A percentile compares a stretch with the other conserved stretches of the same genome.
These are phyloP conservation scores for Philopotamus ludificatus DNA, from an alignment of 1,140 invertebrate species.

Conservation along the genomic window DNA sequence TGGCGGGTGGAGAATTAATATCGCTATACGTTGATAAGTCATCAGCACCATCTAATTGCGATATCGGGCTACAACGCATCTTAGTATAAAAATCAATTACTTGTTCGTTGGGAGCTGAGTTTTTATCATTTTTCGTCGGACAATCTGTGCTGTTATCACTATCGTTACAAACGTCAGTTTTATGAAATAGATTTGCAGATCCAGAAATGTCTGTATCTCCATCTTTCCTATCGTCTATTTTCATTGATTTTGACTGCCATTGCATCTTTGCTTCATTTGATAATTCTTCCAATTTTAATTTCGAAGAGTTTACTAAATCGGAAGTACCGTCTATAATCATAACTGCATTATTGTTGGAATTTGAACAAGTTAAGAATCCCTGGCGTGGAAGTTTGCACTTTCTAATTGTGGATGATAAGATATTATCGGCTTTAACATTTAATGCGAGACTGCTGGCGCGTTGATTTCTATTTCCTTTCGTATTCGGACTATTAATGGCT, in stretches of 20 bases:
- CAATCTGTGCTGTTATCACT: not conserved
- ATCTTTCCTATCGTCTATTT: constrained; percentile 11
- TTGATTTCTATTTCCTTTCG: constrained; percentile 57
- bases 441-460: constrained; percentile 67
- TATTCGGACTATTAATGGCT: constrained; percentile 54
- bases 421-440: constrained; percentile 65
- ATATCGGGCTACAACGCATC: constrained; percentile 55
- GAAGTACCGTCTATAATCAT: constrained; percentile 36
- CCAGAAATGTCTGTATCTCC: not conserved
- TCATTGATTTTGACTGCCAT: constrained; percentile 33
- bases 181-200: constrained; percentile 1
- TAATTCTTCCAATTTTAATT: constrained; percentile 32
- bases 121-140: constrained; percentile 47
- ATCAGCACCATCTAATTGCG: constrained; percentile 65
- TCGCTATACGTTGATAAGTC: constrained; percentile 56
- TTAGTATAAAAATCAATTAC: constrained; percentile 57
- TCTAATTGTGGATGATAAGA: constrained; percentile 62
- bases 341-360: constrained; percentile 48
- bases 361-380: constrained; percentile 47
- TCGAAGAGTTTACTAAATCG: constrained; percentile 30
- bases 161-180: constrained; percentile 4
- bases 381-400: constrained; percentile 61
- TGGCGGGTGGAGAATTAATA: constrained; percentile 50
- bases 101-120: constrained; percentile 51
- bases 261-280: constrained; percentile 17